Percentiles rank a stretch among this genome's conserved stretches.
Evolutionary conservation across 2,797 vertebrate species (phyloP).

Genomic region (Acanthis flammea): DNA sequence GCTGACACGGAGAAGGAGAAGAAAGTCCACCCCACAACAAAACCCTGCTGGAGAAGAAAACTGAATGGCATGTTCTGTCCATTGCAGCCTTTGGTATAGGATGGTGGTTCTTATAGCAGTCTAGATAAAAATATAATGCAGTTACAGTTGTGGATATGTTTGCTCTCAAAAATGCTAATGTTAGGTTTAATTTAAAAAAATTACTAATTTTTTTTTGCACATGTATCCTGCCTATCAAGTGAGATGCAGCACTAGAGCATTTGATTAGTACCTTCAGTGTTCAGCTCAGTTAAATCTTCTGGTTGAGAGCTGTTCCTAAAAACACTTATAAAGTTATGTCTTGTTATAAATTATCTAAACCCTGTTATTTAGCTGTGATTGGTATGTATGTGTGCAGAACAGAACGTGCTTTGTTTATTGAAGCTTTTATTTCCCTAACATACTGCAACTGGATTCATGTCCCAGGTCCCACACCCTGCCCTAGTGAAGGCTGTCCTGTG

Average conservation of each 20-base stretch:
- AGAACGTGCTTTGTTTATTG: neutral
- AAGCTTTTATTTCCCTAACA: neutral
- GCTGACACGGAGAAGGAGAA: neutral
- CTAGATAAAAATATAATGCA: neutral
- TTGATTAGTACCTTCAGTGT: conserved; percentile 37
- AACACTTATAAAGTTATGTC: neutral
- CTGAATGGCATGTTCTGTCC: neutral
- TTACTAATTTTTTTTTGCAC: neutral
- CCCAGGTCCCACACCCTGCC: neutral
- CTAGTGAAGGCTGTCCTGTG: neutral
- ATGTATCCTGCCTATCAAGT: neutral
- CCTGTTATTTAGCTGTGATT: conserved; percentile 24
- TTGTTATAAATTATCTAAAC: neutral
- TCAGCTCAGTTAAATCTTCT: conserved; percentile 6
- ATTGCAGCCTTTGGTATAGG: neutral
- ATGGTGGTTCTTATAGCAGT: neutral
- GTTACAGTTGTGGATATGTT: neutral
- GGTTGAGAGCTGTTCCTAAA: conserved; percentile 41
- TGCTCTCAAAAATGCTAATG: conserved; percentile 31
- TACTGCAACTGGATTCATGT: neutral
- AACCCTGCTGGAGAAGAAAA: neutral
- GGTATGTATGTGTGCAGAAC: neutral
- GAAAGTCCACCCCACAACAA: neutral
- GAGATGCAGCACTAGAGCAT: neutral
- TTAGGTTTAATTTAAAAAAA: no score